Percentiles rank a stretch among this genome's conserved stretches.
phyloP scores from a whole-genome alignment of 1,140 invertebrate genomes.

The Rhopalosiphum maidis region DNA sequence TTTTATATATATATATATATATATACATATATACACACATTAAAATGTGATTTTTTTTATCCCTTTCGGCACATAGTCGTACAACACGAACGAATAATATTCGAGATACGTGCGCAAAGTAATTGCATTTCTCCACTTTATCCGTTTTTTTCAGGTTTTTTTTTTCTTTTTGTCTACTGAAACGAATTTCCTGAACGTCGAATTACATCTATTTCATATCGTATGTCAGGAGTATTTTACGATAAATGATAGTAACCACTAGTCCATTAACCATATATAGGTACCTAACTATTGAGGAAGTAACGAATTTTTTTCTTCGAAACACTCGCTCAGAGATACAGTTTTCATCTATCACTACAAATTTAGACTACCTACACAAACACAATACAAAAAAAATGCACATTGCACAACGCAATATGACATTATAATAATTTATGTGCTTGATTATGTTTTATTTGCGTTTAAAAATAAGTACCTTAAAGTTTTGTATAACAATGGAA shows the following conservation, averaged over 20 bases:
- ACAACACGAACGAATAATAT: neutral
- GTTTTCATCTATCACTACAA: neutral
- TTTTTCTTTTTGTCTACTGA: neutral
- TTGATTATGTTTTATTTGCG: neutral
- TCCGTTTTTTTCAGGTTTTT: neutral
- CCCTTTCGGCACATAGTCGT: neutral
- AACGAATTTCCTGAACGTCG: neutral
- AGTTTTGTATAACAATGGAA: neutral
- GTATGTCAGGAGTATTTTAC: neutral
- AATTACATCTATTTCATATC: neutral
- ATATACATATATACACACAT: neutral
- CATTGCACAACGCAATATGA: neutral
- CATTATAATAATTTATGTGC: neutral
- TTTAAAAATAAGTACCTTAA: neutral
- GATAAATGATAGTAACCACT: neutral
- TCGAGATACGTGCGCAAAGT: neutral
- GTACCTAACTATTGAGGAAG: neutral
- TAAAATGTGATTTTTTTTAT: neutral
- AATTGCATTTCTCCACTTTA: slow-evolving; percentile 2
- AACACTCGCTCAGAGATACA: neutral
- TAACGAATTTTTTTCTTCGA: too few species aligned
- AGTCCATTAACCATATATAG: too few species aligned
- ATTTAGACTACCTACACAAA: neutral
- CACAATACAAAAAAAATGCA: neutral
- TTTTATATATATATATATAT: too few species aligned